phyloP scores from a whole-genome alignment of 2,797 vertebrate species.

The Tenualosa thibaudeaui region DNA sequence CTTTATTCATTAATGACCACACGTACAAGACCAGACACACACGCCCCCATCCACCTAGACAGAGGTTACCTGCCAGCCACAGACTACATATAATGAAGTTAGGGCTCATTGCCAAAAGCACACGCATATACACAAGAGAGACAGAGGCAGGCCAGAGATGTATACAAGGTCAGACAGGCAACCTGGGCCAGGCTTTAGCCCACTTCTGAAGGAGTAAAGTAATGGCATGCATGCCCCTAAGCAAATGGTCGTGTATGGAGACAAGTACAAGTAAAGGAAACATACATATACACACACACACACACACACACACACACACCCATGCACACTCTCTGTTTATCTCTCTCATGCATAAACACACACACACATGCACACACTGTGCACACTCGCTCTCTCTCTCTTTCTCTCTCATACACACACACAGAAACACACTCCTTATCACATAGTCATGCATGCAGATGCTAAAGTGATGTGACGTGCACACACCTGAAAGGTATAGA shows the following conservation, averaged over 20 bases:
- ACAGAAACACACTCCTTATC: neutral
- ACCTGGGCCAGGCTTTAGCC: neutral
- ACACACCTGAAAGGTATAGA: constrained; percentile 10
- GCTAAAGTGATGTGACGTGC: neutral
- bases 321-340: no score
- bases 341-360: neutral
- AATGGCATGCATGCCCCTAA: neutral
- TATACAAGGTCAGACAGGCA: neutral
- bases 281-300: neutral
- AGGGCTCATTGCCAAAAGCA: neutral
- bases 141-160: neutral
- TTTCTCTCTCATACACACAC: neutral
- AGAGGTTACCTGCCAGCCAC: neutral
- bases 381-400: neutral
- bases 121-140: neutral
- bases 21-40: neutral
- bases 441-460: neutral
- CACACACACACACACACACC: neutral
- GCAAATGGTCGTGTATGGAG: neutral
- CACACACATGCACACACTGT: neutral
- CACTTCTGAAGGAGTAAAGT: neutral
- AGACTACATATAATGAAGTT: neutral
- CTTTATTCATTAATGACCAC: constrained; percentile 23
- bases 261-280: neutral
- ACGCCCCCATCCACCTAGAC: neutral